Base-by-base conservation (phyloP, 2,888 invertebrate species). In the Dromius quadrimaculatus region DNA sequence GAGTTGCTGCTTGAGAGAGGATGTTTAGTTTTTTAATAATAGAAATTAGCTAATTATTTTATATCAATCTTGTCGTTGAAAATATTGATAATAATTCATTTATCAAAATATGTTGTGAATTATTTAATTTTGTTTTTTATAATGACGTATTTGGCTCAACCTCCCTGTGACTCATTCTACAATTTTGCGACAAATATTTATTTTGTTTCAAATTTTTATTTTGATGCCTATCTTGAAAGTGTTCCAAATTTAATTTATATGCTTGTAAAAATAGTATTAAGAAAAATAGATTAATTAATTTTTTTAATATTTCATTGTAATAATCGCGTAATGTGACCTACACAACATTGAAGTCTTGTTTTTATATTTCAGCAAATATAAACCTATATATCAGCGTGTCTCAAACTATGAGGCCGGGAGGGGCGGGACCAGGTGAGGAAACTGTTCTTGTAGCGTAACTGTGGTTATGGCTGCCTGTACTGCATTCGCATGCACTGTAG, bases 291-390 rank as follows among this genome's bases (percentile, higher is more conserved):
- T n/a, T n/a, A n/a, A n/a, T n/a, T n/a, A n/a, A n/a, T n/a, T n/a
- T n/a, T n/a, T n/a, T n/a, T n/a, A n/a, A n/a, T n/a, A n/a, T n/a
- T n/a, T n/a, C n/a, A n/a, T 2, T 36, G 2, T 5, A 19, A 8
- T 8, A 15, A 8, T 43, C 6, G 19, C 8, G 43, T 43, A 28
- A 28, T 5, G 28, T 23, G 50, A 54, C 50, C 50, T 54, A 54
- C 50, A 54, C 50, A 54, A 54, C 47, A 4, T 17, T 57, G 20
- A 47, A 47, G 22, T 59, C 20, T 81, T 83, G 81, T 82, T 82
- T 84, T 84, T 83, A 83, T 82, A 80, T 85, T 85, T 85, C 86
- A 86, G 85, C 84, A 85, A 84, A 82, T 84, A 83, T 85, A 85
- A 85, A 84, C 82, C 85, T 83, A 82, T 82, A 82, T 85, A 85